Percentiles rank a stretch among this genome's conserved stretches.
These are phyloP conservation scores for Agrypnus murinus DNA, from an alignment of 2,888 invertebrate genomes.

Conservation along the genomic window DNA sequence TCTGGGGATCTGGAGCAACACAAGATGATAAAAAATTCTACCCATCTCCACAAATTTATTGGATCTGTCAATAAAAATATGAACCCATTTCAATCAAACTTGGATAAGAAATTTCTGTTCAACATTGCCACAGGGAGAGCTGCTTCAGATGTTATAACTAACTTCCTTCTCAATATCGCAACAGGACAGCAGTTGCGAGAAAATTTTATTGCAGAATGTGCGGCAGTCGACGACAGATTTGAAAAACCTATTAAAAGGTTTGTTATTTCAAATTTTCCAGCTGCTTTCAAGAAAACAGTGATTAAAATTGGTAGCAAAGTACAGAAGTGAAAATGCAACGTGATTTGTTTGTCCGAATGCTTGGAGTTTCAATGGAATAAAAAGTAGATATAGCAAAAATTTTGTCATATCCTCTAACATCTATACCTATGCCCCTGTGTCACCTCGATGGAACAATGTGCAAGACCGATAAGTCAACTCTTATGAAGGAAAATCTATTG, in stretches of 20 bases:
- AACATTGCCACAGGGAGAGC: neutral
- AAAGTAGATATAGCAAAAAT: slow-evolving; percentile 50
- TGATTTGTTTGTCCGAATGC: slow-evolving; percentile 60
- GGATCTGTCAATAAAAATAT: slow-evolving; percentile 6
- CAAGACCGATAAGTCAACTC: slow-evolving; percentile 57
- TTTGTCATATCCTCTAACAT: slow-evolving; percentile 51
- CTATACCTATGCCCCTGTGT: slow-evolving; percentile 55
- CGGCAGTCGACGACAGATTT: slow-evolving; percentile 52
- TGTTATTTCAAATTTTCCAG: too few species aligned
- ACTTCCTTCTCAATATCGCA: slow-evolving; percentile 57
- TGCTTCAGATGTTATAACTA: too few species aligned
- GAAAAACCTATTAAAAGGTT: slow-evolving; percentile 51
- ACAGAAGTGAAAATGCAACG: slow-evolving; percentile 58
- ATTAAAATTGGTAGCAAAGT: slow-evolving; percentile 59
- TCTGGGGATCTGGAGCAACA: slow-evolving; percentile 1
- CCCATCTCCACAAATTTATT: neutral
- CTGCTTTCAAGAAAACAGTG: too few species aligned
- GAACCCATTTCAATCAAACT: slow-evolving; percentile 2
- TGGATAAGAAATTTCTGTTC: neutral
- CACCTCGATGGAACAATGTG: slow-evolving; percentile 58
- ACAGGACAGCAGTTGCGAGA: slow-evolving; percentile 52
- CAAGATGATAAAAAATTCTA: neutral
- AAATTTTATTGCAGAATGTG: slow-evolving; percentile 55
- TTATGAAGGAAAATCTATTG: slow-evolving; percentile 48
- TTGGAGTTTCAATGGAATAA: slow-evolving; percentile 55